Evolutionary conservation across 2,113 vertebrate genomes (phyloP).

Genomic region (Leucosticte australis): DNA sequence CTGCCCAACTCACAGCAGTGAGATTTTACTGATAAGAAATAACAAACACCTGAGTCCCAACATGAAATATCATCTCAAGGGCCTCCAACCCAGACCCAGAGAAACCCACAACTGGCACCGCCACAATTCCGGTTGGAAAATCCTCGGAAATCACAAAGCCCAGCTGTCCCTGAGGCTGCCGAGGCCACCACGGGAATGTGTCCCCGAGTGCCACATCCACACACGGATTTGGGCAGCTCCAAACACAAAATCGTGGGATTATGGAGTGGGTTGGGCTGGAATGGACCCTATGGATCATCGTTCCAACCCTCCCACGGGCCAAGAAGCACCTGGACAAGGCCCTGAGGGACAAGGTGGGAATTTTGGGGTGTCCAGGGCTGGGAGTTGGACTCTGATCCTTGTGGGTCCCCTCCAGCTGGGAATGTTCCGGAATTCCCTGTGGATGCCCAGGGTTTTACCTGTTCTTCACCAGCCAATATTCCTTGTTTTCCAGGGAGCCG

Average conservation of each 20-base stretch:
- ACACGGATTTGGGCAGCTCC: fast-evolving
- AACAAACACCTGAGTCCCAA: too few relatives aligned
- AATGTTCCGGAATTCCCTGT: background rate
- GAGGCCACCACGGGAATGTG: background rate
- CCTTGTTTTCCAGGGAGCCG: constrained; percentile 76
- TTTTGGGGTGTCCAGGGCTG: background rate
- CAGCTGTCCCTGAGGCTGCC: background rate
- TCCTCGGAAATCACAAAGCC: fast-evolving
- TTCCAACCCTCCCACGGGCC: background rate
- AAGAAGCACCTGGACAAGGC: background rate
- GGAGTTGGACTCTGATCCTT: background rate
- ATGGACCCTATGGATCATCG: fast-evolving
- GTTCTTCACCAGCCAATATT: constrained; percentile 96
- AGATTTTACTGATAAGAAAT: too few relatives aligned
- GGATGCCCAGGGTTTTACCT: constrained; percentile 71
- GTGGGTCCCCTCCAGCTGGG: background rate
- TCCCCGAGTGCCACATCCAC: background rate
- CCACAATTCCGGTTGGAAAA: background rate
- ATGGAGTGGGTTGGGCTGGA: fast-evolving
- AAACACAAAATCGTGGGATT: fast-evolving
- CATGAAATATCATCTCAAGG: fast-evolving
- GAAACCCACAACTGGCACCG: too few relatives aligned
- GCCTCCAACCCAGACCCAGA: too few relatives aligned
- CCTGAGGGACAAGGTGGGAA: background rate
- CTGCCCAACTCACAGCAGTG: too few relatives aligned